Evolutionary conservation across 2,888 invertebrate species (phyloP), one percentile per base, ranked within the genome.

Genomic region (Cyaniris semiargus): DNA sequence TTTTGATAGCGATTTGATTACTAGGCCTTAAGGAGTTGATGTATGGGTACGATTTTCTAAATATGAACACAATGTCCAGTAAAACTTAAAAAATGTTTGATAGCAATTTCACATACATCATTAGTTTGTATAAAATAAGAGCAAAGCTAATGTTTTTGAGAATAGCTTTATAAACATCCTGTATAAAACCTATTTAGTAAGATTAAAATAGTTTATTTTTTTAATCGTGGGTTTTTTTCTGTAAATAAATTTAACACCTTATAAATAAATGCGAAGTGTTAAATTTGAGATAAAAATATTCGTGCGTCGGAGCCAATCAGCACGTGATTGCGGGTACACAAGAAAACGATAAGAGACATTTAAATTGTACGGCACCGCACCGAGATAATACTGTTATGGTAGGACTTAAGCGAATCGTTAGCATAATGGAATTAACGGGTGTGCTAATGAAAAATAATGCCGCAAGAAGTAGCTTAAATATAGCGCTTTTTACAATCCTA

Each of bases 1-100:
- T 85, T 85, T 78, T 81, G 81, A 82, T 82, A 82, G 82, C 82
- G 85, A 84, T 87, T 84, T 86, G 86, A 87, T 87, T 85, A 85
- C 78, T 80, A 81, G 81, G 82, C 82, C 84, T 84, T 84, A 78
- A 74, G 76, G 78, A 76, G 66, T 77, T 75, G 75, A 79, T 77
- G 79, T 77, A 79, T 74, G 76, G 74, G 76, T n/a, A n/a, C n/a
- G n/a, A n/a, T 77, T 66, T 66, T 66, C 27, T 66, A 15, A 66
- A 23, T 21, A 58, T n/a, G 8, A 53, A 53, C 21, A 58, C n/a
- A 8, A 21, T 58, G 21, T 56, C n/a, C 56, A 58, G 6, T 56
- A 18, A 56, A 18, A 44, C n/a, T 7, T 13, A 7, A 48, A 48
- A 48, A 15, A 15, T 10, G 15, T 1, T 15, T 48, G 3, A 48